phyloP scores from a whole-genome alignment of 2,797 vertebrate species.

The Cetoscarus ocellatus region DNA sequence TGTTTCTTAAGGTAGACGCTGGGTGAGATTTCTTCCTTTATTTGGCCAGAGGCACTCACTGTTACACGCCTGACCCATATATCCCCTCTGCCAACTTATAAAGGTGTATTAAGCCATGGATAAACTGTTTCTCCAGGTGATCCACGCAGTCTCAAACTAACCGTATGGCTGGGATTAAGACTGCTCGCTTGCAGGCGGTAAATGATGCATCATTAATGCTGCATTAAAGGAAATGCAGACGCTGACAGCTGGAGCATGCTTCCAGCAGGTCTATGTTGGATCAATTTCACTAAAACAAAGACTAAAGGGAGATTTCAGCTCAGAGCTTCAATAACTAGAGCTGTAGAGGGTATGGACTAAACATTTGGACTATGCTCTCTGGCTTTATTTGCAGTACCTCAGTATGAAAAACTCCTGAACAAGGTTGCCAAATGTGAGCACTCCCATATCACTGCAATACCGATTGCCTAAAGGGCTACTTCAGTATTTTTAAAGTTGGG shows the following conservation, averaged over 20 bases:
- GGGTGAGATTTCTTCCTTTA: constrained; percentile 17
- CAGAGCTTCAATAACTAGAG: neutral
- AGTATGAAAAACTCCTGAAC: neutral
- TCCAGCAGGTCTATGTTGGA: constrained; percentile 22
- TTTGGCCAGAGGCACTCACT: constrained; percentile 44
- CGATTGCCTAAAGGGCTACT: no score
- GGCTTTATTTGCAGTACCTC: neutral
- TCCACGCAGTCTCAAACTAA: constrained; percentile 9
- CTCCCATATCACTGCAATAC: no score
- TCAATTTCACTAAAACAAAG: constrained; percentile 15
- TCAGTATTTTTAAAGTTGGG: no score
- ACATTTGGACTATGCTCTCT: no score
- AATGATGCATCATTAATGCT: constrained; percentile 39
- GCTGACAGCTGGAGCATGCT: constrained; percentile 49
- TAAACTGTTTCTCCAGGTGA: constrained; percentile 1
- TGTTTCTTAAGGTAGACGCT: constrained; percentile 14
- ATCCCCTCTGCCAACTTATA: constrained; percentile 29
- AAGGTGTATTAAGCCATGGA: constrained; percentile 25
- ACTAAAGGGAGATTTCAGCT: neutral
- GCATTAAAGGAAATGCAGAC: constrained; percentile 59
- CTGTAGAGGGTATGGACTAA: no score
- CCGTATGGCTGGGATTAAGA: constrained; percentile 17
- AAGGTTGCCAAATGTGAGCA: no score
- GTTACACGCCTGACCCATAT: constrained; percentile 45
- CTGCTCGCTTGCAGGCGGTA: constrained; percentile 32